Percentiles rank a stretch among this genome's conserved stretches.
Conservation (phyloP, 2,113 vertebrate genomes). For the Mellivora capensis region DNA sequence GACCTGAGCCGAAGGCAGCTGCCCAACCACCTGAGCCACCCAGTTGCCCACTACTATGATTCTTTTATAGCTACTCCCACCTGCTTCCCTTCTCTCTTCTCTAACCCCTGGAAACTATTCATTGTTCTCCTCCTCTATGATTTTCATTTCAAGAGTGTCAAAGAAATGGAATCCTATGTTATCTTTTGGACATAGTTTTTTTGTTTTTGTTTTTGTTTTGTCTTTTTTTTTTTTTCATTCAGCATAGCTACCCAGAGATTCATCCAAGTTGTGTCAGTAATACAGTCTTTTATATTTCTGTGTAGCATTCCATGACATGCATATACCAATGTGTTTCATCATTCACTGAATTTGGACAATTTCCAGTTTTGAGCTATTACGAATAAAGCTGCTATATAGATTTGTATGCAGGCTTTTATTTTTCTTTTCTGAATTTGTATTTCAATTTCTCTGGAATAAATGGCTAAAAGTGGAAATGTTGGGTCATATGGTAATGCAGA, state of each 20-base stretch:
- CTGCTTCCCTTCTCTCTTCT: neutral
- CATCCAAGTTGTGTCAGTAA: neutral
- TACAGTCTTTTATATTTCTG: neutral
- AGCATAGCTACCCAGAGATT: neutral
- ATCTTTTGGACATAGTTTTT: neutral
- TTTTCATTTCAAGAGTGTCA: neutral
- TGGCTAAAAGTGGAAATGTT: neutral
- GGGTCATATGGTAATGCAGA: neutral
- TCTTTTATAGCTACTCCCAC: neutral
- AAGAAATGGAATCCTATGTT: neutral
- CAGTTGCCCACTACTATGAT: neutral
- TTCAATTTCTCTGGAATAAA: neutral
- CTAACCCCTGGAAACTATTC: neutral
- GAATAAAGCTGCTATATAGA: neutral
- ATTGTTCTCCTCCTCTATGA: neutral
- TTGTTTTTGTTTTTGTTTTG: neutral
- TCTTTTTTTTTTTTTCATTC: neutral
- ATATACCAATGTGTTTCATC: neutral
- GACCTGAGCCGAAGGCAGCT: too few relatives aligned
- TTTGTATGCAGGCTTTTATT: neutral
- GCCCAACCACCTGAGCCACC: too few relatives aligned
- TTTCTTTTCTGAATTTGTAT: neutral
- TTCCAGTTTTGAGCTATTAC: neutral
- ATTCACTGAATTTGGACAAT: neutral
- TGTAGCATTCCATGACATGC: neutral